These are phyloP conservation scores for Stigmatopora argus DNA, from an alignment of 2,113 vertebrate genomes.

Conservation along the genomic window DNA sequence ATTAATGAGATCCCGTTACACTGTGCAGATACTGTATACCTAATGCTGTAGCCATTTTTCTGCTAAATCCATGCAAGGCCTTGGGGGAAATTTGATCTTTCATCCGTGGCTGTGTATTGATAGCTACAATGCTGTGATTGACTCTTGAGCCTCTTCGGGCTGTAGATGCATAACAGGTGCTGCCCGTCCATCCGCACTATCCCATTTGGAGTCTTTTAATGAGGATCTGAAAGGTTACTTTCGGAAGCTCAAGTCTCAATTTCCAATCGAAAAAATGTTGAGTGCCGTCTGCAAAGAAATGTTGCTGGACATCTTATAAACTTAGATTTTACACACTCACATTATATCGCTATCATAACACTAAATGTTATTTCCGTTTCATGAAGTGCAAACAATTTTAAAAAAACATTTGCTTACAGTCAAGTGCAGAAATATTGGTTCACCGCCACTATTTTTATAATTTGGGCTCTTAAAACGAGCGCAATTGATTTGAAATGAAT, in stretches of 20 bases:
- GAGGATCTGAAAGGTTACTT: background rate
- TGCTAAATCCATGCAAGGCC: background rate
- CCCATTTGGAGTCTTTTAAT: background rate
- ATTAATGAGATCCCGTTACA: background rate
- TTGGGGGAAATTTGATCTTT: slow-evolving; percentile 4
- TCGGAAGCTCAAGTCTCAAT: background rate
- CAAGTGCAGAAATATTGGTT: too few relatives aligned
- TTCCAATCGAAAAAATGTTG: slow-evolving; percentile 7
- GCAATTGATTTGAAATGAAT: too few relatives aligned
- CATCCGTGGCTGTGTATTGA: slow-evolving; percentile 12
- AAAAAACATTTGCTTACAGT: too few relatives aligned
- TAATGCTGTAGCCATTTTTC: background rate
- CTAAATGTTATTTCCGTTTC: too few relatives aligned
- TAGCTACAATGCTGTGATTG: slow-evolving; percentile 4
- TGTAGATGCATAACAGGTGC: slow-evolving; percentile 19
- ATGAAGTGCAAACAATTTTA: too few relatives aligned
- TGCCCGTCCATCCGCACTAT: background rate
- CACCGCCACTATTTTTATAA: too few relatives aligned
- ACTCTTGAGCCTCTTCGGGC: slow-evolving; percentile 9
- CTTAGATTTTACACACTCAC: slow-evolving; percentile 7
- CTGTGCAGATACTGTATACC: background rate
- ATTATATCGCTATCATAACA: too few relatives aligned
- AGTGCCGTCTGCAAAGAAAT: slow-evolving; percentile 10
- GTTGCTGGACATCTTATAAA: slow-evolving; percentile 15
- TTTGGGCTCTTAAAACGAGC: too few relatives aligned